These are phyloP conservation scores for Cephalopachus bancanus DNA, from an alignment of 2,797 vertebrate genomes.

Conservation along the genomic window DNA sequence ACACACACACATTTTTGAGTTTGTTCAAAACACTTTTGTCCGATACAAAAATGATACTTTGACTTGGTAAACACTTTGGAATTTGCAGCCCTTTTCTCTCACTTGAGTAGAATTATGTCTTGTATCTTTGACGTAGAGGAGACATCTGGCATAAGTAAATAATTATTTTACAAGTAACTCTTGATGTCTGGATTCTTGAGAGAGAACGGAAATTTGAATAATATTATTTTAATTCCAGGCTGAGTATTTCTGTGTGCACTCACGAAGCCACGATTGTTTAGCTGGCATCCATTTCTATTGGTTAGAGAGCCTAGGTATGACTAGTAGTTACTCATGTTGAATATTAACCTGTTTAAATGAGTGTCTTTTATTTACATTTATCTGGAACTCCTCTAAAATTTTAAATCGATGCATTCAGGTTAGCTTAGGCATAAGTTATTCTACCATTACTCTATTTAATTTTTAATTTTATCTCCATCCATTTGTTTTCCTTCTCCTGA, in stretches of 20 bases:
- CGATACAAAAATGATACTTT: background rate
- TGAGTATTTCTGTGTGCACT: too few relatives aligned
- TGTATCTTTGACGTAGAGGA: background rate
- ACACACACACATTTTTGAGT: background rate
- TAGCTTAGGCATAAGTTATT: background rate
- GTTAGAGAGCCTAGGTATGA: background rate
- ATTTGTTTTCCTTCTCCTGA: background rate
- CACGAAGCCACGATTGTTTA: background rate
- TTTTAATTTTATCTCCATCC: background rate
- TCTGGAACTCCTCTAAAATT: background rate
- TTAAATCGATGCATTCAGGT: background rate
- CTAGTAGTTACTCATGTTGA: background rate
- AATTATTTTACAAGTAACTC: background rate
- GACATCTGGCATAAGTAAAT: background rate
- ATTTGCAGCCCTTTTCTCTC: background rate
- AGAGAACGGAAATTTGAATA: background rate
- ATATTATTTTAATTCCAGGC: background rate
- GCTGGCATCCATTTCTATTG: background rate
- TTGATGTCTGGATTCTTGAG: background rate
- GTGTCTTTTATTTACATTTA: background rate
- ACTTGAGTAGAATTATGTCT: background rate
- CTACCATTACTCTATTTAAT: background rate
- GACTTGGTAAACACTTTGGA: background rate
- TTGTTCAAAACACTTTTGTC: background rate
- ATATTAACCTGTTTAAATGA: background rate